These are phyloP conservation scores for Pentamera pediparva DNA, from an alignment of 53 echinoderm and acorn worm species.

Conservation along the genomic window DNA sequence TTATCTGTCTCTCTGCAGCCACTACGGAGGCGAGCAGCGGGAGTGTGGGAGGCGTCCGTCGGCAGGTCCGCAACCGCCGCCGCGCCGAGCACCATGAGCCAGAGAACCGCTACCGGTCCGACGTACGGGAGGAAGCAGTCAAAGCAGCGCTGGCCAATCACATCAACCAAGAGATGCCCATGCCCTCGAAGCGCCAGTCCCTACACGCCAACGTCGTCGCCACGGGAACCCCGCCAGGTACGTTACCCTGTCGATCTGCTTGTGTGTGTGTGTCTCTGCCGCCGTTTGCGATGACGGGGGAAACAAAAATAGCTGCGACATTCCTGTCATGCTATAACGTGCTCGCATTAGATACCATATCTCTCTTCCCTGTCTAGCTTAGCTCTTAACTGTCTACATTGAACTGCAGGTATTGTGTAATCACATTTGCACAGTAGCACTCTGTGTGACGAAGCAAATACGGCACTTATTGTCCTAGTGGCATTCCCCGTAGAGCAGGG, in stretches of 20 bases:
- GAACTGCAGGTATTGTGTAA: background rate
- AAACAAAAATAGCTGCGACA: background rate
- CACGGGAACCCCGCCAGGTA: constrained; percentile 98
- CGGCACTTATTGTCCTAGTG: too few relatives aligned
- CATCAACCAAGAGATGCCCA: constrained; percentile 70
- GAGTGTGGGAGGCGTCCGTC: constrained; percentile 23
- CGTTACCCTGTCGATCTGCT: background rate
- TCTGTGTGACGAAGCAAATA: too few relatives aligned
- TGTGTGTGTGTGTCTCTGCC: background rate
- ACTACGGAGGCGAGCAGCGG: background rate
- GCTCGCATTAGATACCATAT: background rate
- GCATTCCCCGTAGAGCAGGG: too few relatives aligned
- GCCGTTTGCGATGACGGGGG: background rate
- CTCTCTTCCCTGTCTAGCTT: background rate
- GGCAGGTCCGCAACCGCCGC: constrained; percentile 42
- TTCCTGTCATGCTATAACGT: background rate
- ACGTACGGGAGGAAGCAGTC: constrained; percentile 95
- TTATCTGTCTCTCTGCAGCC: background rate
- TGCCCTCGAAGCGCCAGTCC: constrained; percentile 93
- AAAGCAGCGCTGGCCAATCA: constrained; percentile 89
- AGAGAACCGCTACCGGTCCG: constrained; percentile 88
- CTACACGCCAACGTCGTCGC: constrained; percentile 79
- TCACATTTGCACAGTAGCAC: too few relatives aligned
- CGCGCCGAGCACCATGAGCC: constrained; percentile 88
- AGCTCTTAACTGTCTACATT: background rate